Conservation (phyloP, 2,113 vertebrate species). For the Perca schrenkii region DNA sequence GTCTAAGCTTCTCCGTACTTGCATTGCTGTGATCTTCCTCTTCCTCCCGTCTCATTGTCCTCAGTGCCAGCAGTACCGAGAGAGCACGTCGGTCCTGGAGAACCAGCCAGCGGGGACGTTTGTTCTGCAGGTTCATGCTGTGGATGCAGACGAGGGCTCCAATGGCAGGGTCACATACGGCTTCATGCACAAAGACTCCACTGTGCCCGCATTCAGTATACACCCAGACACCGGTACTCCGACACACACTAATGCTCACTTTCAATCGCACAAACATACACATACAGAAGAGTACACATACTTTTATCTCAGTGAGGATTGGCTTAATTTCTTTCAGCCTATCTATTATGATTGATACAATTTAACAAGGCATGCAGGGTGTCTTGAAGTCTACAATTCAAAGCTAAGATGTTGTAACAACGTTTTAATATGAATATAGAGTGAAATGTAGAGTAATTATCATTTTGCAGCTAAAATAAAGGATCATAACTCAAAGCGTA, state of each 20-base stretch:
- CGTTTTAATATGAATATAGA: neutral
- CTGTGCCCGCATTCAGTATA: conserved; percentile 89
- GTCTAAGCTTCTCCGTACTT: conserved; percentile 7
- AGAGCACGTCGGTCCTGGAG: conserved; percentile 89
- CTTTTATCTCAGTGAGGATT: neutral
- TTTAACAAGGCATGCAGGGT: neutral
- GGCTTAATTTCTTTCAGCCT: neutral
- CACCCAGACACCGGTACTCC: conserved; percentile 90
- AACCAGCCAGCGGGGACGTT: conserved; percentile 90
- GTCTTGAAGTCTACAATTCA: neutral
- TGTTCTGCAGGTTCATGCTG: conserved; percentile 89
- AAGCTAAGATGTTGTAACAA: neutral
- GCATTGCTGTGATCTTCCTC: neutral
- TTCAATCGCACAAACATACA: neutral
- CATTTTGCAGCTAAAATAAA: neutral
- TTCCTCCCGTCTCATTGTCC: conserved; percentile 10
- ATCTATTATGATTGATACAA: neutral
- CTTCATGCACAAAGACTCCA: conserved; percentile 91
- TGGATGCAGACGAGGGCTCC: conserved; percentile 90
- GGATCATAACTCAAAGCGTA: neutral
- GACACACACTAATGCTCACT: conserved; percentile 11
- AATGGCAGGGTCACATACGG: conserved; percentile 92
- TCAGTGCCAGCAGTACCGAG: conserved; percentile 90
- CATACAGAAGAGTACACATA: neutral
- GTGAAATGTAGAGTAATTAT: neutral